Conservation (phyloP, 2,888 invertebrate species). For the Rhyacophila evoluta region DNA sequence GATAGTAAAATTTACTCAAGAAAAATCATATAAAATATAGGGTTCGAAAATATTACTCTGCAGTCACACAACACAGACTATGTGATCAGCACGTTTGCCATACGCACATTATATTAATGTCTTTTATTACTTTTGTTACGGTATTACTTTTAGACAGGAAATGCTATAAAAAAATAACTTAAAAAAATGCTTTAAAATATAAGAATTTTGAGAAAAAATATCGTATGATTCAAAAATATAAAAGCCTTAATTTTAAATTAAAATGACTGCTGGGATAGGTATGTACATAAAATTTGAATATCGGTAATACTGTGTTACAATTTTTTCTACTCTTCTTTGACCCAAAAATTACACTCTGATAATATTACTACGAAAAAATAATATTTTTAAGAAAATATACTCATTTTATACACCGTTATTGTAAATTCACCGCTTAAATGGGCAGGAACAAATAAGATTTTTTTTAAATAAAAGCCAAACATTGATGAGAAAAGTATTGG, state of each 20-base stretch:
- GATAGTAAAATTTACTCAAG: too few species aligned
- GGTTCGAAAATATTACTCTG: too few species aligned
- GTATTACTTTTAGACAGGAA: too few species aligned
- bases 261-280: background rate
- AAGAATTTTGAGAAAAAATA: background rate
- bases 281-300: background rate
- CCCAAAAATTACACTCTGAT: background rate
- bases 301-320: background rate
- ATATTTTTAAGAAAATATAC: background rate
- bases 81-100: too few species aligned
- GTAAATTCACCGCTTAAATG: background rate
- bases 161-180: background rate
- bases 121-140: too few species aligned
- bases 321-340: background rate
- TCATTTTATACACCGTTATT: background rate
- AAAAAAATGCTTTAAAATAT: background rate
- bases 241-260: background rate
- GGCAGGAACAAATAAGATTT: slow-evolving; percentile 27
- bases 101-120: too few species aligned
- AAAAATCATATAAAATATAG: too few species aligned
- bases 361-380: background rate
- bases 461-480: slow-evolving; percentile 40
- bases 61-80: too few species aligned
- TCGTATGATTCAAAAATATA: background rate
- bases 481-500: slow-evolving; percentile 49